phyloP scores from a whole-genome alignment of 2,797 vertebrate species.

The Hapalemur alaotrensis region DNA sequence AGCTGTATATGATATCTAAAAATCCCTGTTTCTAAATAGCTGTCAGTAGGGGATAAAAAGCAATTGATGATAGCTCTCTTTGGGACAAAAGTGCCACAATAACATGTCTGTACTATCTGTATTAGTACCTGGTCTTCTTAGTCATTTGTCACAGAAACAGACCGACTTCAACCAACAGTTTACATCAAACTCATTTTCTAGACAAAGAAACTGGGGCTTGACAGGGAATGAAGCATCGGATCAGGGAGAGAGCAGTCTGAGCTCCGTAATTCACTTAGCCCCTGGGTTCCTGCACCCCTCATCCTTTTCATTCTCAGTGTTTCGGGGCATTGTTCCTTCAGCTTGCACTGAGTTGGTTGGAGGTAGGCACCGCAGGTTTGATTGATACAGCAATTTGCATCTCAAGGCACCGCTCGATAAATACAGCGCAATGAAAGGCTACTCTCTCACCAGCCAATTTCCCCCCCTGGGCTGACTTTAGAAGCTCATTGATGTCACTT shows the following conservation, averaged over 20 bases:
- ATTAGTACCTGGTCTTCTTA: conserved; percentile 27
- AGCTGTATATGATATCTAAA: neutral
- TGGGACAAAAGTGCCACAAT: neutral
- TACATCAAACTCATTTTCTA: conserved; percentile 63
- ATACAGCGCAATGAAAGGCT: conserved; percentile 84
- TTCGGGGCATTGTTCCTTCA: conserved; percentile 60
- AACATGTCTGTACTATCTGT: conserved; percentile 37
- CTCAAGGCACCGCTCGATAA: conserved; percentile 82
- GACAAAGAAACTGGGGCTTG: conserved; percentile 72
- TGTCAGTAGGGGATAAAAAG: neutral
- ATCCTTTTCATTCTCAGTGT: conserved; percentile 65
- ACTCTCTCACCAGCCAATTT: conserved; percentile 80
- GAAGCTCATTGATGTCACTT: conserved; percentile 90
- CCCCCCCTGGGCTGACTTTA: conserved; percentile 84
- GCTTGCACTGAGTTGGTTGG: conserved; percentile 73
- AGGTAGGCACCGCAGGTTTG: conserved; percentile 81
- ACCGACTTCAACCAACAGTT: conserved; percentile 44
- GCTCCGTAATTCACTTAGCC: conserved; percentile 58
- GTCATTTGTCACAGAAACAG: conserved; percentile 54
- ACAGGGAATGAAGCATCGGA: conserved; percentile 37
- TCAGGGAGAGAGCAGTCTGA: neutral
- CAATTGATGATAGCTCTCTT: conserved; percentile 33
- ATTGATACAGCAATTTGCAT: conserved; percentile 85
- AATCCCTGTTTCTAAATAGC: conserved; percentile 14
- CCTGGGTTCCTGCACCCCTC: conserved; percentile 44